These are phyloP conservation scores for Cyanoliseus patagonus DNA, from an alignment of 2,113 vertebrate genomes.

Conservation along the genomic window DNA sequence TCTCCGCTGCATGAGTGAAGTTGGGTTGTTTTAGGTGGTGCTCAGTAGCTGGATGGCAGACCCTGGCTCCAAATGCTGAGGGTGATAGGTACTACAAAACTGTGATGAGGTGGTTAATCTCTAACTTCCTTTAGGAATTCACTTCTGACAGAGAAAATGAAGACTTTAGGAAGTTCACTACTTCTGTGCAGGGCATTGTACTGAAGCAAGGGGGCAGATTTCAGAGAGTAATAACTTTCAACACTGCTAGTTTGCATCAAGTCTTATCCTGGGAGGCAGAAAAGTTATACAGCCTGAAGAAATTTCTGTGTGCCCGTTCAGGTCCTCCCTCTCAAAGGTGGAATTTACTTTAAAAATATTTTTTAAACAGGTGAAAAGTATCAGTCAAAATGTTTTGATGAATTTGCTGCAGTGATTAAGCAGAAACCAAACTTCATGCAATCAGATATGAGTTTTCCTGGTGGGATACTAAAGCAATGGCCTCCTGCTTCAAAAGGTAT, in stretches of 20 bases:
- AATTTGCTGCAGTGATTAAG: background rate
- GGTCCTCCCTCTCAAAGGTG: background rate
- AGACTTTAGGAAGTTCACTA: background rate
- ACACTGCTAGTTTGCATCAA: background rate
- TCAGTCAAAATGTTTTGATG: background rate
- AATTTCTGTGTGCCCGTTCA: background rate
- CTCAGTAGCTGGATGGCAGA: background rate
- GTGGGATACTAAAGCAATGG: background rate
- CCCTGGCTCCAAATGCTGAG: background rate
- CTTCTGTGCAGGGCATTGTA: fast-evolving
- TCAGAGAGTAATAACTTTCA: background rate
- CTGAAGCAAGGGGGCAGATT: background rate
- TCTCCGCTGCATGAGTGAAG: background rate
- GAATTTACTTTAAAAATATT: background rate
- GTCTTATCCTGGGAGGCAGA: background rate
- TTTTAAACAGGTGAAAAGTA: background rate
- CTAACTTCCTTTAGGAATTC: background rate
- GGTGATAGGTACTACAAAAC: background rate
- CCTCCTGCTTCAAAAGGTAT: background rate
- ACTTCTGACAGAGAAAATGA: background rate
- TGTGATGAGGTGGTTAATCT: background rate
- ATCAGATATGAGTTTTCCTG: background rate
- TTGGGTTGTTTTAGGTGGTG: background rate
- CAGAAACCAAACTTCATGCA: background rate
- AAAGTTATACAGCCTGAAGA: background rate